These are phyloP conservation scores for Corythornis madagascariensis DNA, from an alignment of 2,113 vertebrate genomes.

Conservation along the genomic window DNA sequence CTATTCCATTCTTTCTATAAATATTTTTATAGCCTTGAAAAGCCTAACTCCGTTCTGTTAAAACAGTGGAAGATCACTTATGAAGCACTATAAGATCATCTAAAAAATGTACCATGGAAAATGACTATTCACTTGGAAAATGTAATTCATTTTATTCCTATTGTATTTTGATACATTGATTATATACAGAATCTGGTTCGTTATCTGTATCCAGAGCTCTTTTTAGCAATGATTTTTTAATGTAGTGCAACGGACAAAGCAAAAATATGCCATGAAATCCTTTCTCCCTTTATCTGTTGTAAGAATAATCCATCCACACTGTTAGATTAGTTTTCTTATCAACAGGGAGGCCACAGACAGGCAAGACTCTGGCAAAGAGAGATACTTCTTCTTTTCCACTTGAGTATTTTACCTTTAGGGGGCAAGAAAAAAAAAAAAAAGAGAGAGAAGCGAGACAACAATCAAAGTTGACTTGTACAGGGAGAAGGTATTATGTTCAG, in stretches of 20 bases:
- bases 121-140: background rate
- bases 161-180: background rate
- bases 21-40: background rate
- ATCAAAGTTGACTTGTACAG: constrained; percentile 29
- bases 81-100: background rate
- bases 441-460: background rate
- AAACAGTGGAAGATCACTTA: background rate
- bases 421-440: background rate
- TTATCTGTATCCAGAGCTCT: background rate
- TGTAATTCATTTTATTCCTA: background rate
- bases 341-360: background rate
- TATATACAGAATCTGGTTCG: background rate
- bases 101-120: background rate
- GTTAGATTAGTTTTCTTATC: background rate
- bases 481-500: constrained; percentile 37
- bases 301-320: background rate
- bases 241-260: background rate
- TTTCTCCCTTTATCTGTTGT: background rate
- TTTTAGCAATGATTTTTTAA: background rate
- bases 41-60: background rate
- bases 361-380: background rate
- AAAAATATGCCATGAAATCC: background rate
- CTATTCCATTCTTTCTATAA: background rate
- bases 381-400: background rate
- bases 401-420: background rate